Evolutionary conservation across 2,797 vertebrate genomes (phyloP).

Genomic region (Pempheris klunzingeri): DNA sequence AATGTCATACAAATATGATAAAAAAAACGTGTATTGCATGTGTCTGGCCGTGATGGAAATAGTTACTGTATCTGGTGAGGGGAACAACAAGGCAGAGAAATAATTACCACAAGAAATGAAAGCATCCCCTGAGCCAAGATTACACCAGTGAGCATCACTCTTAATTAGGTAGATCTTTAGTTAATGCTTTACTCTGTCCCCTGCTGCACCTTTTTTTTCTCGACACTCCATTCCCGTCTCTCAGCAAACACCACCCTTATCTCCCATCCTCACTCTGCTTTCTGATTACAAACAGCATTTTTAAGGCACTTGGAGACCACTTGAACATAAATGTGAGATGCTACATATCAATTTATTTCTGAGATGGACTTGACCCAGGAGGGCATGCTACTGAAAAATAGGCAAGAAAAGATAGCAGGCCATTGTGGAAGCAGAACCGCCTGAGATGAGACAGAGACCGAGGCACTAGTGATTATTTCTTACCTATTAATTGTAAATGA

Average conservation of each 20-base stretch:
- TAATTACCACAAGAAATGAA: constrained; percentile 68
- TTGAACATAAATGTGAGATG: constrained; percentile 43
- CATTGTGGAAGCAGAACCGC: constrained; percentile 13
- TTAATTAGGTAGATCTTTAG: constrained; percentile 78
- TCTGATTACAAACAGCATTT: constrained; percentile 46
- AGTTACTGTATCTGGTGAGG: constrained; percentile 39
- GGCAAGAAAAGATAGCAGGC: constrained; percentile 20
- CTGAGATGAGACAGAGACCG: constrained; percentile 17
- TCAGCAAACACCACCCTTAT: constrained; percentile 29
- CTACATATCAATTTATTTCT: constrained; percentile 52
- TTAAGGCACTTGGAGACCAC: constrained; percentile 35
- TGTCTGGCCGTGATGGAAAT: constrained; percentile 48
- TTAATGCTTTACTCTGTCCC: constrained; percentile 71
- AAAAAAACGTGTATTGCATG: constrained; percentile 13
- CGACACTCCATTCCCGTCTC: constrained; percentile 35
- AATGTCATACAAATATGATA: constrained; percentile 35
- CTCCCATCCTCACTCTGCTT: constrained; percentile 23
- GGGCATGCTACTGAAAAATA: constrained; percentile 21
- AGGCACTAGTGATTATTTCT: constrained; percentile 7
- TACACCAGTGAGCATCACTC: constrained; percentile 67
- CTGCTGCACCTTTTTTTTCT: constrained; percentile 51
- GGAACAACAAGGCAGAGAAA: constrained; percentile 61
- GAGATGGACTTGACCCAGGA: constrained; percentile 58
- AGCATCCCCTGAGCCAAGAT: constrained; percentile 65
- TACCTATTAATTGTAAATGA: constrained; percentile 10